Conservation (phyloP, 2,797 vertebrate species). For the Glyptemys insculpta region DNA sequence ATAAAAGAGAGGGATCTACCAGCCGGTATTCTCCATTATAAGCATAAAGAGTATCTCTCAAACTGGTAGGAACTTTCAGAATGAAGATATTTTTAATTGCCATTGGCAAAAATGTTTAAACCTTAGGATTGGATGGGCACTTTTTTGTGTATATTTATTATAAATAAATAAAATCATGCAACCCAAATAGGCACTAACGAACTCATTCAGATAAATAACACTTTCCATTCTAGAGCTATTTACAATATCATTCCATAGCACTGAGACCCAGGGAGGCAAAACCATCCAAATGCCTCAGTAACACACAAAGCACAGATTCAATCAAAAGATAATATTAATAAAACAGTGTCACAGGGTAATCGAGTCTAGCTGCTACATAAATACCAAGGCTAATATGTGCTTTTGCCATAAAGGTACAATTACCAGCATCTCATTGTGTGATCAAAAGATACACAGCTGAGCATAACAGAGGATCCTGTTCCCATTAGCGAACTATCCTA, state of each 20-base stretch:
- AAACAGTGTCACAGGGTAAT: slow-evolving; percentile 26
- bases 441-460: slow-evolving; percentile 1
- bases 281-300: neutral
- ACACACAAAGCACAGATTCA: neutral
- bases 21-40: rapidly evolving
- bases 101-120: neutral
- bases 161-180: neutral
- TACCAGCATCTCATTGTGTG: neutral
- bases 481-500: neutral
- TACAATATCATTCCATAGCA: neutral
- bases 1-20: neutral
- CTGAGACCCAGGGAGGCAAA: neutral
- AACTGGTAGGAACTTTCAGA: neutral
- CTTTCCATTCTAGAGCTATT: neutral
- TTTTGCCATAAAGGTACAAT: neutral
- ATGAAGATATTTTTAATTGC: neutral
- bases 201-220: neutral
- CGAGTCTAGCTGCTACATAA: neutral
- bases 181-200: neutral
- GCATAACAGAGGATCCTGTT: neutral
- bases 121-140: neutral
- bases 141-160: neutral
- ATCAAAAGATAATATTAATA: neutral
- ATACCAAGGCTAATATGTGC: neutral
- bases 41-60: neutral